Conservation (phyloP, 2,888 invertebrate genomes). For the Liopterus haemorrhoidalis region DNA sequence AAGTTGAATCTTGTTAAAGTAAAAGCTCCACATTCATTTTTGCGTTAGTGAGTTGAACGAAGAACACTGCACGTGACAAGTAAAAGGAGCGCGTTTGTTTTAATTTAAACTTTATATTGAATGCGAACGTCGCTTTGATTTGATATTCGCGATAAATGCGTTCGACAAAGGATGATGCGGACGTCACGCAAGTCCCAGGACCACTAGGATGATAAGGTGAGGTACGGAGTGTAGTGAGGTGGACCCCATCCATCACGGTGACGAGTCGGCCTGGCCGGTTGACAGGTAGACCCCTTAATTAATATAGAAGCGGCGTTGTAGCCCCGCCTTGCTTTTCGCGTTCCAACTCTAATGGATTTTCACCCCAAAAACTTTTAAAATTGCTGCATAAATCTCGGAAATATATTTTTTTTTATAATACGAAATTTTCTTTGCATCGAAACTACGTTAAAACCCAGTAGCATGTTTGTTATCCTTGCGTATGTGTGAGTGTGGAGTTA, state of each 20-base stretch:
- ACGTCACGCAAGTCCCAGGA: too few relatives aligned
- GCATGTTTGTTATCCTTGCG: conserved; percentile 12
- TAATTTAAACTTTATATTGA: too few relatives aligned
- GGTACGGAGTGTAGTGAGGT: conserved; percentile 8
- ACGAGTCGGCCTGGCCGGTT: conserved; percentile 39
- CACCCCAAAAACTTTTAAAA: conserved; percentile 16
- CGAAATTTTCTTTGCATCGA: conserved; percentile 14
- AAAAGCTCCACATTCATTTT: too few relatives aligned
- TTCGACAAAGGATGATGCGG: too few relatives aligned
- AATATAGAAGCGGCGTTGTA: conserved; percentile 40
- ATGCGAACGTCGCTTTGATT: too few relatives aligned
- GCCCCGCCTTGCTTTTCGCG: not conserved
- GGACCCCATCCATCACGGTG: conserved; percentile 40
- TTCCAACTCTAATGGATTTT: conserved; percentile 7
- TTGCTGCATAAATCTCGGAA: conserved; percentile 16
- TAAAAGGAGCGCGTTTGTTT: too few relatives aligned
- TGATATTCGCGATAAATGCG: too few relatives aligned
- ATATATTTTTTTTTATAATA: conserved; percentile 1
- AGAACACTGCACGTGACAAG: too few relatives aligned
- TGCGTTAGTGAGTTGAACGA: too few relatives aligned
- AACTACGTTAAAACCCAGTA: conserved; percentile 21
- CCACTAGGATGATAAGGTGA: too few relatives aligned
- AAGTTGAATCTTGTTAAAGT: too few relatives aligned
- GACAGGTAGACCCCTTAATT: conserved; percentile 46
- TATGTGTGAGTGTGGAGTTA: too few relatives aligned